These are phyloP conservation scores for Nemurella pictetii DNA, from an alignment of 2,888 invertebrate species.

Conservation along the genomic window DNA sequence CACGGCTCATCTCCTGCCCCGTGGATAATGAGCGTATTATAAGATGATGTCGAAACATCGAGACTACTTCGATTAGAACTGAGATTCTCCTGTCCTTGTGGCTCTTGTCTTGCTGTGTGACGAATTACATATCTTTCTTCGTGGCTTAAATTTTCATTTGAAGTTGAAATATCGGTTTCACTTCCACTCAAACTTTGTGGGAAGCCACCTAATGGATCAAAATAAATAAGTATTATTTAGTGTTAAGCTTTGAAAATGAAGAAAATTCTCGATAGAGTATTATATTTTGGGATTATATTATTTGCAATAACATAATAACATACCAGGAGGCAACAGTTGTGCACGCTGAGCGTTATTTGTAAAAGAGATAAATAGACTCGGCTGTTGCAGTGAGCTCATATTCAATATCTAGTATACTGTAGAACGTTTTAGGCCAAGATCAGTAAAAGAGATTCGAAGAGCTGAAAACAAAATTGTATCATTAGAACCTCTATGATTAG, in stretches of 20 bases:
- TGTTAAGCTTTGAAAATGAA: too few species aligned
- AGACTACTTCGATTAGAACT: slow-evolving; percentile 54
- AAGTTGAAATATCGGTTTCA: slow-evolving; percentile 88
- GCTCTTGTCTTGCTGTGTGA: slow-evolving; percentile 83
- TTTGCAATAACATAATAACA: background rate
- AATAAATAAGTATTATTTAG: background rate
- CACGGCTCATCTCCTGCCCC: slow-evolving; percentile 68
- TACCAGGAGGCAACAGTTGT: slow-evolving; percentile 44
- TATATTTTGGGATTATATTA: background rate
- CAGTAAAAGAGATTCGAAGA: background rate
- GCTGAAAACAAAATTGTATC: background rate
- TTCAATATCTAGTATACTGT: background rate
- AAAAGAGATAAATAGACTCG: slow-evolving; percentile 43
- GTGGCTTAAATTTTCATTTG: slow-evolving; percentile 84
- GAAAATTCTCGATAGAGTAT: too few species aligned
- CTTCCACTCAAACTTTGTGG: slow-evolving; percentile 81
- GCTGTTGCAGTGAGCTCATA: slow-evolving; percentile 46
- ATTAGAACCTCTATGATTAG: background rate
- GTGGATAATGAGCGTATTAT: slow-evolving; percentile 83
- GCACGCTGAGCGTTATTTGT: slow-evolving; percentile 38
- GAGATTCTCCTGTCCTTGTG: slow-evolving; percentile 87
- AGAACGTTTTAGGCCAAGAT: background rate
- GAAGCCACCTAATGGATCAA: slow-evolving; percentile 58
- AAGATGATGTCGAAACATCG: slow-evolving; percentile 77
- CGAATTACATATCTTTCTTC: slow-evolving; percentile 83